Conservation (phyloP, 1,140 invertebrate species). For the Ceratina calcarata region DNA sequence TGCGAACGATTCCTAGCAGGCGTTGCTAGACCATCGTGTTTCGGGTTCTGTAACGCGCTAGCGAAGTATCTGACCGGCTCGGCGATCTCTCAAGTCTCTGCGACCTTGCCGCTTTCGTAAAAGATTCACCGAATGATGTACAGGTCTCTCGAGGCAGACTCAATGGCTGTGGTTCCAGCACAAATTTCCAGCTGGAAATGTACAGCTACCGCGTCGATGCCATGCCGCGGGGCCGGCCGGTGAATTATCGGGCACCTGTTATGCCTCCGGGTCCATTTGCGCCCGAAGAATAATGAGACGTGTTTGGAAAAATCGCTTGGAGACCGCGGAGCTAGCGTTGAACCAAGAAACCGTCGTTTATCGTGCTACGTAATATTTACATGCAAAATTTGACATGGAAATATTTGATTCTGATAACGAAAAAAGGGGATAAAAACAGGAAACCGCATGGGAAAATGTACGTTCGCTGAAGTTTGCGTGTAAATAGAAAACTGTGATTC, state of each 20-base stretch:
- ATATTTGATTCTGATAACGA: too few relatives aligned
- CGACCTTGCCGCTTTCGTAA: not conserved
- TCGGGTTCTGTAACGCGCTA: slow-evolving; percentile 32
- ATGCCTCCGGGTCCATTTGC: not conserved
- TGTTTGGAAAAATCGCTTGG: too few relatives aligned
- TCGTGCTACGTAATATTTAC: too few relatives aligned
- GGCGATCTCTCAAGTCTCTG: not conserved
- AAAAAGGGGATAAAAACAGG: too few relatives aligned
- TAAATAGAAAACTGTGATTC: too few relatives aligned
- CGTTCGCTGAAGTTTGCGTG: too few relatives aligned
- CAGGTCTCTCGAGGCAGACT: not conserved
- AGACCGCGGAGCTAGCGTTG: too few relatives aligned
- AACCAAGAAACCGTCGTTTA: too few relatives aligned
- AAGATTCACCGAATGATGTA: slow-evolving; percentile 11
- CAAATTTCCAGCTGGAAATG: not conserved
- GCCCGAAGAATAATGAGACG: not conserved
- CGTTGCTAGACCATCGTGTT: slow-evolving; percentile 52
- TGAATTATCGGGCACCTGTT: slow-evolving; percentile 4
- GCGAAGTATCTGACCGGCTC: slow-evolving; percentile 51
- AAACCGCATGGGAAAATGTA: too few relatives aligned
- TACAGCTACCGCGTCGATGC: not conserved
- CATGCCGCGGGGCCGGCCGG: too few relatives aligned
- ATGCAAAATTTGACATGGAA: too few relatives aligned
- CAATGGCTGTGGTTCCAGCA: not conserved
- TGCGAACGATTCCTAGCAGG: slow-evolving; percentile 63